Base-by-base conservation (phyloP, 2,888 invertebrate species). In the Anorthoa munda region DNA sequence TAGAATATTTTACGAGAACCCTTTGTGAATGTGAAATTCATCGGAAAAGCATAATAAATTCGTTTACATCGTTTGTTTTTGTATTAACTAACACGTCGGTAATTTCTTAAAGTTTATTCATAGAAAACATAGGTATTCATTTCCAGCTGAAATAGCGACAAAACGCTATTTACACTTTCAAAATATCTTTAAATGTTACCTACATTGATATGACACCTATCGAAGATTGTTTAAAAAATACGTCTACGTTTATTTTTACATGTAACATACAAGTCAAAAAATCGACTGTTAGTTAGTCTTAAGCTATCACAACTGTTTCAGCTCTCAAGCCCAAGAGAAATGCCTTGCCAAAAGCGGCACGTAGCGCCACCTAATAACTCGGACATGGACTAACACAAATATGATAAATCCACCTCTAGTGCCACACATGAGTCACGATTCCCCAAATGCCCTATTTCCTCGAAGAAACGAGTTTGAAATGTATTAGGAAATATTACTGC, bases 311-410 rank as follows among this genome's bases (percentile, higher is more conserved):
- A 70, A 39, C n/a, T 55, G 66, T 66, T 56, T 26, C 39, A 50
- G 59, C 13, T n/a, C 39, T 45, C 21, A 21, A 39, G 21, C 18
- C 46, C 53, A 51, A 64, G 73, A 65, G 70, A 26, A 66, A 66
- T 68, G 56, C n/a, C 39, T 60, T 67, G 75, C 55, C 69, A 46
- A 70, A 55, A 66, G 15, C 55, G 12, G 51, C 80, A 80, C 70
- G 70, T 65, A 80, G 66, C 64, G 66, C 67, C 75, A 71, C 48
- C 75, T 80, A 65, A 71, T 61, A 77, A 31, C 26, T 72, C 18
- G 45, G 46, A 67, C 64, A 58, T 18, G 56, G 71, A 75, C 79
- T 74, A 79, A 60, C 63, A 66, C 61, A 56, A 59, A 71, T 45
- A 70, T 80, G 51, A 80, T 75, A 75, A 67, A 71, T 79, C 53